phyloP scores from a whole-genome alignment of 2,113 vertebrate species.

The Saiga tatarica region DNA sequence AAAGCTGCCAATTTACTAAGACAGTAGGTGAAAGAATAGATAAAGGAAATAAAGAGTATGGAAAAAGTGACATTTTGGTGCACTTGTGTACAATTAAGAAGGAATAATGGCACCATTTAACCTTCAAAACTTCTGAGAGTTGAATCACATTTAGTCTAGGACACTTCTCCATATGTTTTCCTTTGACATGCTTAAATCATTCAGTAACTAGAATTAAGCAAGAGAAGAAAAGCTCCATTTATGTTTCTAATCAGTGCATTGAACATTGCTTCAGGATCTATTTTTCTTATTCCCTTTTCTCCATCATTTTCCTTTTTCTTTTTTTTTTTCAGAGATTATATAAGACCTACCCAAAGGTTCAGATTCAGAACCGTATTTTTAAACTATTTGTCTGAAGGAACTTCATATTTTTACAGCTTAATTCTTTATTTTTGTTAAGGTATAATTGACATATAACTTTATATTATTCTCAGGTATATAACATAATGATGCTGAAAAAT shows the following conservation, averaged over 20 bases:
- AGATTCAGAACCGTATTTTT: background rate
- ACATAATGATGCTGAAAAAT: background rate
- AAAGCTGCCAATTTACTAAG: constrained; percentile 14
- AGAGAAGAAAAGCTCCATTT: background rate
- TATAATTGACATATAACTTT: background rate
- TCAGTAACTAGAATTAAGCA: background rate
- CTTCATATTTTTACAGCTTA: background rate
- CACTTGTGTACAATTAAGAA: background rate
- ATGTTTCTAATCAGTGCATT: background rate
- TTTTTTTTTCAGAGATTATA: background rate
- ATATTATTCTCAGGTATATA: background rate
- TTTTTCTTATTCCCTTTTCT: background rate
- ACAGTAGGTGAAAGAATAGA: background rate
- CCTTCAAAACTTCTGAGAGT: background rate
- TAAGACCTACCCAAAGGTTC: background rate
- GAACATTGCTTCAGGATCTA: background rate
- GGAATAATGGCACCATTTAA: background rate
- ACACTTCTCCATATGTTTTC: background rate
- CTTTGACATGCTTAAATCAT: background rate
- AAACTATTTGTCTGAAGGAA: background rate
- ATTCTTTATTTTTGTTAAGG: background rate
- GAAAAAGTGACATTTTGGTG: background rate
- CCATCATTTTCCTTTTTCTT: background rate
- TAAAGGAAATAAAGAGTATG: background rate
- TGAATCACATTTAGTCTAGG: background rate